A percentile compares a stretch with the other conserved stretches of the same genome.
Evolutionary conservation across 2,797 vertebrate genomes (phyloP).

Genomic region (Microchirus variegatus): DNA sequence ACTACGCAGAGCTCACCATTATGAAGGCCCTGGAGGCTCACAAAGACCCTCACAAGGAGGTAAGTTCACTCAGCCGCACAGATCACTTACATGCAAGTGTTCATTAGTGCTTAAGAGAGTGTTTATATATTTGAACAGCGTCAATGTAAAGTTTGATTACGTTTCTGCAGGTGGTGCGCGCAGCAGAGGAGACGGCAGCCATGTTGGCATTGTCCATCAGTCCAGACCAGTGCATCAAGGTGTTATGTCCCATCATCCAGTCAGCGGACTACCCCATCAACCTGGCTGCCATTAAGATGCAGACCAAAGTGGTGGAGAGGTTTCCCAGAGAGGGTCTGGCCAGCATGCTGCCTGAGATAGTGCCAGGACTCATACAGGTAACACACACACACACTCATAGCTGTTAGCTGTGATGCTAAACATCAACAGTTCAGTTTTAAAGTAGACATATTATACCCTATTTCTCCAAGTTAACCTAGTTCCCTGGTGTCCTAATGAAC

Average conservation of each 20-base stretch:
- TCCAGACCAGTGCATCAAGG: constrained; percentile 97
- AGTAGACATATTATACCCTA: too few species aligned
- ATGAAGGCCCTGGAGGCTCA: constrained; percentile 98
- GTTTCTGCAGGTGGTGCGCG: constrained; percentile 88
- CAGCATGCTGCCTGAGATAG: constrained; percentile 91
- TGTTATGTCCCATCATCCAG: constrained; percentile 96
- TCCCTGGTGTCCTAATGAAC: too few species aligned
- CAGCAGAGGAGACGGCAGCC: constrained; percentile 93
- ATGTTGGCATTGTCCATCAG: constrained; percentile 94
- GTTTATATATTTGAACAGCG: background rate
- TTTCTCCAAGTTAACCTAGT: too few species aligned
- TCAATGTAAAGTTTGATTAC: background rate
- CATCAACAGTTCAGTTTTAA: too few species aligned
- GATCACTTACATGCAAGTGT: background rate
- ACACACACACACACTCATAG: background rate
- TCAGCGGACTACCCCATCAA: constrained; percentile 98
- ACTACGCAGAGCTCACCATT: constrained; percentile 97
- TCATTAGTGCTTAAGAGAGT: too few species aligned
- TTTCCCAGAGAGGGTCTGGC: constrained; percentile 89
- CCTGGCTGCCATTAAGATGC: constrained; percentile 97
- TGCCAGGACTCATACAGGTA: constrained; percentile 97
- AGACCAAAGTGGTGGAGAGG: constrained; percentile 94
- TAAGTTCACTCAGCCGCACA: constrained; percentile 50
- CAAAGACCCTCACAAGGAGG: constrained; percentile 98
- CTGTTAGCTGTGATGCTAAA: background rate